phyloP scores from a whole-genome alignment of 2,113 vertebrate species.

The Herpetotheres cachinnans region DNA sequence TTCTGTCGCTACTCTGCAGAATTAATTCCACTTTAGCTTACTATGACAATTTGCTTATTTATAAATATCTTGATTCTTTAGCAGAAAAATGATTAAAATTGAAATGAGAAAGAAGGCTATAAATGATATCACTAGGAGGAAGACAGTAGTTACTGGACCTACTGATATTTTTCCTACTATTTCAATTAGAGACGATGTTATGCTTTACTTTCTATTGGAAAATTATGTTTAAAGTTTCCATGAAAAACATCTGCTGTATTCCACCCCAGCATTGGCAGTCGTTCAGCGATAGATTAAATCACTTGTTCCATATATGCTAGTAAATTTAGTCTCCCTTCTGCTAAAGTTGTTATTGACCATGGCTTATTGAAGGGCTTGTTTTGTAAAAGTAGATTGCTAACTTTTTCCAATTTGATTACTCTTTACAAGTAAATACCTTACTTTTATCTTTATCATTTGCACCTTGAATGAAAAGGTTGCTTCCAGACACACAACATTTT shows the following conservation, averaged over 20 bases:
- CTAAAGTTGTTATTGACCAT: conserved; percentile 35
- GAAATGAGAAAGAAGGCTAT: neutral
- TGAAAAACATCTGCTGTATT: conserved; percentile 52
- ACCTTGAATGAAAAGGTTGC: neutral
- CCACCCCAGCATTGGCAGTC: conserved; percentile 30
- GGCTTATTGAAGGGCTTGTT: neutral
- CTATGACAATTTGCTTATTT: neutral
- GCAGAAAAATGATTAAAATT: neutral
- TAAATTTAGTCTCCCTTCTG: conserved; percentile 34
- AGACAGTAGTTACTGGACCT: neutral
- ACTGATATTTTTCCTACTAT: neutral
- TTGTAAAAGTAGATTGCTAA: neutral
- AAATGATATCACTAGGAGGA: neutral
- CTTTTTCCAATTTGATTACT: neutral
- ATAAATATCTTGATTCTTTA: neutral
- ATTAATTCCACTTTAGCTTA: neutral
- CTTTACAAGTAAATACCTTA: neutral
- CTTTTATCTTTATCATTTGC: neutral
- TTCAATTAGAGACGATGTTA: neutral
- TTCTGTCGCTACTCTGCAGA: neutral
- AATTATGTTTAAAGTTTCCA: conserved; percentile 41
- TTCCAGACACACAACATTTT: neutral
- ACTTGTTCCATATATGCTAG: conserved; percentile 28
- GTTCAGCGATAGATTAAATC: conserved; percentile 4
- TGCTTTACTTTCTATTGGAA: conserved; percentile 38